phyloP scores from a whole-genome alignment of 2,888 invertebrate genomes.

The Parelbella ahira region DNA sequence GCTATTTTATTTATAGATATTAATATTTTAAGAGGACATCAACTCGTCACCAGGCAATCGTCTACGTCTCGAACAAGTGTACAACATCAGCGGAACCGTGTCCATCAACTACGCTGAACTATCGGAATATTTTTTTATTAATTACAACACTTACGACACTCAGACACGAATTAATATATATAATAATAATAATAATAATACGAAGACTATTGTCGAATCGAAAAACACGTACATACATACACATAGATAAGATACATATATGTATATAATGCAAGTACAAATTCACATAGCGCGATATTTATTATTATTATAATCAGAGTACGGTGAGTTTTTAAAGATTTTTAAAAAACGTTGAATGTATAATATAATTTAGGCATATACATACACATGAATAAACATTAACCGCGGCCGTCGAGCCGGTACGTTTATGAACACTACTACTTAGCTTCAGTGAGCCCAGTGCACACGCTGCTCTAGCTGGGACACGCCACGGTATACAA shows the following conservation, averaged over 20 bases:
- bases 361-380: conserved; percentile 10
- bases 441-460: neutral
- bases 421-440: conserved; percentile 1
- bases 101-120: no score
- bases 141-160: conserved; percentile 7
- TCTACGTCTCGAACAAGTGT: no score
- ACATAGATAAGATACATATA: conserved; percentile 11
- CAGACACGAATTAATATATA: conserved; percentile 16
- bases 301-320: conserved; percentile 10
- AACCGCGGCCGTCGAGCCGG: no score
- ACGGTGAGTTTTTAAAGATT: conserved; percentile 11
- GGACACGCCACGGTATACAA: no score
- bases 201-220: conserved; percentile 17
- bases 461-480: no score
- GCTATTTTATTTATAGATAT: neutral
- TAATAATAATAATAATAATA: neutral
- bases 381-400: conserved; percentile 1
- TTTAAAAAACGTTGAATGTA: conserved; percentile 7
- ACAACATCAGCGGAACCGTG: no score
- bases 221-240: conserved; percentile 4
- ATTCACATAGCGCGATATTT: conserved; percentile 16
- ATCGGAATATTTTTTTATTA: neutral
- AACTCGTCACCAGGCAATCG: neutral
- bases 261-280: conserved; percentile 18
- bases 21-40: neutral